These are phyloP conservation scores for Sternarchorhynchus goeldii DNA, from an alignment of 2,797 vertebrate genomes.

Conservation along the genomic window DNA sequence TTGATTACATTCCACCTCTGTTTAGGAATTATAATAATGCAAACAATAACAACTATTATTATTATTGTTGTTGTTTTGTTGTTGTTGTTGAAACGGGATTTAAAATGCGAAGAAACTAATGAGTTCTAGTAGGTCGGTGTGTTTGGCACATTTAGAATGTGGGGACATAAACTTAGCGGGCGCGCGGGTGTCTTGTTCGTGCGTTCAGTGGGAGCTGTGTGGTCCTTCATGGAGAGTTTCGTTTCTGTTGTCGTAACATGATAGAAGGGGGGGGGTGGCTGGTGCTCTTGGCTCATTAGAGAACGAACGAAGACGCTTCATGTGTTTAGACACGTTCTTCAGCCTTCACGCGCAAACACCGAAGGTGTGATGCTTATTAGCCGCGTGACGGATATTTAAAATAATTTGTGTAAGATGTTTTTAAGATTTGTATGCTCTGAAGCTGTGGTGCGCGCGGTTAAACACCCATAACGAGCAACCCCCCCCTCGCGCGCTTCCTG, in stretches of 20 bases:
- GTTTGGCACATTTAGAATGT: conserved; percentile 1
- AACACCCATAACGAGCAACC: too few relatives aligned
- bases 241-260: conserved; percentile 63
- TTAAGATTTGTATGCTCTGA: neutral
- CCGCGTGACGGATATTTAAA: conserved; percentile 25
- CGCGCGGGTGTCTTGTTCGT: neutral
- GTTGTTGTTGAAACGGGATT: too few relatives aligned
- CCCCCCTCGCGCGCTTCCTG: too few relatives aligned
- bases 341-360: conserved; percentile 19
- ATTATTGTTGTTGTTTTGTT: too few relatives aligned
- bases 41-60: too few relatives aligned
- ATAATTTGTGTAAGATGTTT: neutral
- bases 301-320: conserved; percentile 46
- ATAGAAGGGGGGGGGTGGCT: conserved; percentile 30
- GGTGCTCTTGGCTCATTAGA: conserved; percentile 60
- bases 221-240: conserved; percentile 45
- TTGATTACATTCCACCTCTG: too few relatives aligned
- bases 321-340: conserved; percentile 50
- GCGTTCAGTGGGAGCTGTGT: conserved; percentile 49
- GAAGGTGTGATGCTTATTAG: conserved; percentile 51
- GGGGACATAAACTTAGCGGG: conserved; percentile 8
- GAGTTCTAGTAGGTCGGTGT: neutral
- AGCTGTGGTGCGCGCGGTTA: too few relatives aligned
- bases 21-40: too few relatives aligned
- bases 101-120: neutral